Evolutionary conservation across 2,113 vertebrate genomes (phyloP).

Genomic region (Mesoclemmys tuberculata): DNA sequence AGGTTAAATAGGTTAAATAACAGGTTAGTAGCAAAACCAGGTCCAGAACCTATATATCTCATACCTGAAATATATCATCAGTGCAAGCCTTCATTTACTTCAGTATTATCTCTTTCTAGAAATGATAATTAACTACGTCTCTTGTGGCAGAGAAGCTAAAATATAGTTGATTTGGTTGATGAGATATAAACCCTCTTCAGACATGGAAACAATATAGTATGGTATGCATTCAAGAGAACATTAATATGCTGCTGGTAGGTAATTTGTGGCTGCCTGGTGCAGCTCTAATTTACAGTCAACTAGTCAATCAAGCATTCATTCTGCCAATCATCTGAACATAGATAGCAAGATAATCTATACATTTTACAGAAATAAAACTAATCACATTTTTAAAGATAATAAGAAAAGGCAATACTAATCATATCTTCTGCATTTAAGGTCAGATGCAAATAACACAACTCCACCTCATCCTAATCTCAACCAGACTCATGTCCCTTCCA

Average conservation of each 20-base stretch:
- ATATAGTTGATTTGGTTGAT: not conserved
- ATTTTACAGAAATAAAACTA: not conserved
- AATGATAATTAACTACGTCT: not conserved
- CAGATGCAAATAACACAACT: not conserved
- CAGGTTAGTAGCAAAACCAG: not conserved
- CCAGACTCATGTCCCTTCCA: not conserved
- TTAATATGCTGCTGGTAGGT: not conserved
- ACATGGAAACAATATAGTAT: not conserved
- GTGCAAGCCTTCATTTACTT: constrained; percentile 2
- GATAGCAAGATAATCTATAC: not conserved
- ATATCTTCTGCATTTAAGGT: not conserved
- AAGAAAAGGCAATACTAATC: not conserved
- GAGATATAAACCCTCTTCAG: not conserved
- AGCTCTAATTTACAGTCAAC: not conserved
- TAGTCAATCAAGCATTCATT: not conserved
- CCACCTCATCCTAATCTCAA: not conserved
- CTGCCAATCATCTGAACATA: not conserved
- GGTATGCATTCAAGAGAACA: not conserved
- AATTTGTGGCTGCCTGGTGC: not conserved
- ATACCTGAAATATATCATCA: not conserved
- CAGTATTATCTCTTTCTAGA: not conserved
- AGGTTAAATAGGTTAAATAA: not conserved
- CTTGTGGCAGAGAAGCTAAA: not conserved
- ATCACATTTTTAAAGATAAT: not conserved
- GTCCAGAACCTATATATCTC: not conserved